Base-by-base conservation (phyloP, 1,140 invertebrate species). In the Ips nitidus region DNA sequence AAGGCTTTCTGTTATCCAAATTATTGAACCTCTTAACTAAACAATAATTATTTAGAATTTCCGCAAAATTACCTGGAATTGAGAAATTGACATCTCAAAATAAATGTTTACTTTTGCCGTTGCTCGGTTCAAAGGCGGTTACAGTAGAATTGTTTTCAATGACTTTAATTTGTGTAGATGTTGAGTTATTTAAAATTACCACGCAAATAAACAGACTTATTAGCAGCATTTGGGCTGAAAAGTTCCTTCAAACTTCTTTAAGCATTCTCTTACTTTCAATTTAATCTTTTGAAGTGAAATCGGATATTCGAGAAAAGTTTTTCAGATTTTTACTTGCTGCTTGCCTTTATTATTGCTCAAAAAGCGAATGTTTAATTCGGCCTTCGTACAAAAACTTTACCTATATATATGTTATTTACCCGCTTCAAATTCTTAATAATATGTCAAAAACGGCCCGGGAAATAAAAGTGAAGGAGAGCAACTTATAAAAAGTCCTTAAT, bases 21-120 rank as follows among this genome's bases (percentile, higher is more conserved):
- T 56, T 36, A 56, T 50, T 50, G 22, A 50, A 22, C 45, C 3
- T 50, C 1, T 50, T 50, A 50, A 55, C 8, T 55, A 55, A 8
- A 55, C 52, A n/a, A 7, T 47, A 47, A 47, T 47, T 47, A n/a
- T 47, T 22, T 22, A 22, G 45, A 50, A 50, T 50, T 55, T 37
- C 37, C 37, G 52, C 52, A 55, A 55, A 47, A 36, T 55, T 55
- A 36, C 6, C 36, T 5, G 52, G 36, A 55, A 55, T 55, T 55
- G n/a, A 37, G 53, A 56, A 56, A 56, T 56, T 59, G 57, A n/a
- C 57, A 37, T 55, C 52, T 5, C 57, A 59, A 59, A 59, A 59
- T 40, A 59, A 41, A n/a, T 40, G 39, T 59, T n/a, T 6, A 59
- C 8, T 38, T 59, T 41, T 59, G 42, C 39, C 36, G 52, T 22